These are phyloP conservation scores for Aphelinus atriplicis DNA, from an alignment of 1,140 invertebrate genomes.

Conservation along the genomic window DNA sequence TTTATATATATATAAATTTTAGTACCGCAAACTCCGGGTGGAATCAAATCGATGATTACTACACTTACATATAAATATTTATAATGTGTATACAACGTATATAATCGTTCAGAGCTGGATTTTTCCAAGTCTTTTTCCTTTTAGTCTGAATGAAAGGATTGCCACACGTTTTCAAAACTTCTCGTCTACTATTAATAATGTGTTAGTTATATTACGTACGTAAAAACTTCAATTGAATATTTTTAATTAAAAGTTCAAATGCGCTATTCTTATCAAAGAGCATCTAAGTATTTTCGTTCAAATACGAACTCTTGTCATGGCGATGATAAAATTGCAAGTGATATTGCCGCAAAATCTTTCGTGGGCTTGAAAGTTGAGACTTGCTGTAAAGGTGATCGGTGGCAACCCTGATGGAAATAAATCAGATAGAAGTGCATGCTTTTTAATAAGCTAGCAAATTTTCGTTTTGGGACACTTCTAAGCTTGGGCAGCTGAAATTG, in stretches of 20 bases:
- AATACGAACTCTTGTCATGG: too few species aligned
- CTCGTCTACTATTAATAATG: too few species aligned
- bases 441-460: neutral
- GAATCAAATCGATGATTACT: conserved; percentile 34
- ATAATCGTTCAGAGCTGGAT: conserved; percentile 29
- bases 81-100: conserved; percentile 30
- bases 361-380: too few species aligned
- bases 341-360: too few species aligned
- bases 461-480: too few species aligned
- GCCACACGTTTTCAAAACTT: conserved; percentile 17
- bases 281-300: too few species aligned
- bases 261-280: too few species aligned
- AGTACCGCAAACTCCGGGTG: conserved; percentile 26
- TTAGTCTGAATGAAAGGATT: conserved; percentile 33
- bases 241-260: too few species aligned
- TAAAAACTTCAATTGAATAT: too few species aligned
- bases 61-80: conserved; percentile 34
- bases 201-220: too few species aligned
- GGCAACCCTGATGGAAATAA: conserved; percentile 11
- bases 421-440: neutral
- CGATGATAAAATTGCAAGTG: too few species aligned
- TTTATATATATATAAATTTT: conserved; percentile 9
- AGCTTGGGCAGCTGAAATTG: neutral
- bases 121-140: conserved; percentile 31
- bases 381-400: neutral